Evolutionary conservation across 2,797 vertebrate species (phyloP).

Genomic region (Enteromius afrohamiltoni): DNA sequence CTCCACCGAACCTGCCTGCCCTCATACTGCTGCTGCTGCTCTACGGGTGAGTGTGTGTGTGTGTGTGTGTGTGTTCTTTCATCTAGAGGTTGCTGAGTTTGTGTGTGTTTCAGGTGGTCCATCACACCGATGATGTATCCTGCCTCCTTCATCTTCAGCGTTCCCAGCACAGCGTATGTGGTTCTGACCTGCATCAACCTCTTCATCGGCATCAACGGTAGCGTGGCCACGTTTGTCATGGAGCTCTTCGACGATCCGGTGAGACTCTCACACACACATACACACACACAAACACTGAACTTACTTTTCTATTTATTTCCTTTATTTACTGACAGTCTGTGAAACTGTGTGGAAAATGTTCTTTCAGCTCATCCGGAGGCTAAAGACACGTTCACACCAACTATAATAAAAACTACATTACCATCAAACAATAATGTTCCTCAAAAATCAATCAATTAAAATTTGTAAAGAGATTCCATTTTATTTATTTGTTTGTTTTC

Average conservation of each 20-base stretch:
- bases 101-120: conserved; percentile 82
- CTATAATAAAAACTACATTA: neutral
- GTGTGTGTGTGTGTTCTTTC: neutral
- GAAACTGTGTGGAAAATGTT: neutral
- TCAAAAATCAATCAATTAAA: no score
- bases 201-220: conserved; percentile 97
- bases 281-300: conserved; percentile 20
- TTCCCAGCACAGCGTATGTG: conserved; percentile 97
- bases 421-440: neutral
- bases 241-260: conserved; percentile 92
- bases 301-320: neutral
- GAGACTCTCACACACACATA: conserved; percentile 61
- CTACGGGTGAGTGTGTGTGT: conserved; percentile 85
- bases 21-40: conserved; percentile 89
- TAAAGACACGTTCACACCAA: neutral
- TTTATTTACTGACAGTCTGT: neutral
- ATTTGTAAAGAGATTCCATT: no score
- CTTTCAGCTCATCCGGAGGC: neutral
- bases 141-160: conserved; percentile 93
- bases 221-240: conserved; percentile 94
- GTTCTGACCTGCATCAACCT: conserved; percentile 95
- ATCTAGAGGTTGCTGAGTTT: neutral
- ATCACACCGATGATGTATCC: conserved; percentile 98
- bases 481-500: no score
- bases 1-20: conserved; percentile 90